These are phyloP conservation scores for Apogon talboti DNA, from an alignment of 2,797 vertebrate genomes.

Conservation along the genomic window DNA sequence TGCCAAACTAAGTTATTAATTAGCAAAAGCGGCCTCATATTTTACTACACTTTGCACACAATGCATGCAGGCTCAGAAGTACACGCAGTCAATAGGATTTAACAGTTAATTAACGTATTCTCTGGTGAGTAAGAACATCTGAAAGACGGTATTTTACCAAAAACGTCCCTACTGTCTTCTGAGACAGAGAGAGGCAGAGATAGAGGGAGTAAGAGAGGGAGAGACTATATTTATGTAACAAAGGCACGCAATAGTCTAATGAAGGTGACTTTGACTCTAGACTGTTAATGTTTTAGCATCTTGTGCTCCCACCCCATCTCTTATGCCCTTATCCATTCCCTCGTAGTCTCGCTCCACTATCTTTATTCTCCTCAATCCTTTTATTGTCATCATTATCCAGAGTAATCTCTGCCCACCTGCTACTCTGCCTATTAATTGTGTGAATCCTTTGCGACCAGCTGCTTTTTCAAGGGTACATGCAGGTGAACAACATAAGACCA, in stretches of 20 bases:
- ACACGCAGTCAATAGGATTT: conserved; percentile 9
- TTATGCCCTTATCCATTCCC: conserved; percentile 26
- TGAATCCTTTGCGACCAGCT: conserved; percentile 44
- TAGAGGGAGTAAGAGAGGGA: background rate
- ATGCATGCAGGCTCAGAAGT: background rate
- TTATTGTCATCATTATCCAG: conserved; percentile 69
- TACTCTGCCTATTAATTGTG: conserved; percentile 63
- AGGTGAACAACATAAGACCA: conserved; percentile 30
- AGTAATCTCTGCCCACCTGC: conserved; percentile 63
- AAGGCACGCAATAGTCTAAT: conserved; percentile 41
- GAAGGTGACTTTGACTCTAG: conserved; percentile 72
- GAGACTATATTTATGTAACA: conserved; percentile 40
- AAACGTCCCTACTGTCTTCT: conserved; percentile 3
- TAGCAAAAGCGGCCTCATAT: background rate
- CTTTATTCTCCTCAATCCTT: conserved; percentile 54
- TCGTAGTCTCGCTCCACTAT: conserved; percentile 19
- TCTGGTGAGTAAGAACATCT: background rate
- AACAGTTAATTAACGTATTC: conserved; percentile 8
- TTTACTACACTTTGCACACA: background rate
- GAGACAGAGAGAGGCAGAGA: conserved; percentile 24
- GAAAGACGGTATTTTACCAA: conserved; percentile 9
- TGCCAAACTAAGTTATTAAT: conserved; percentile 10
- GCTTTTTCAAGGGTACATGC: conserved; percentile 51
- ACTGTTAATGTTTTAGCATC: conserved; percentile 57
- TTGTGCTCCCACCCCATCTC: conserved; percentile 32